Evolutionary conservation across 1,140 invertebrate species (phyloP).

Genomic region (Drosophila melanica): DNA sequence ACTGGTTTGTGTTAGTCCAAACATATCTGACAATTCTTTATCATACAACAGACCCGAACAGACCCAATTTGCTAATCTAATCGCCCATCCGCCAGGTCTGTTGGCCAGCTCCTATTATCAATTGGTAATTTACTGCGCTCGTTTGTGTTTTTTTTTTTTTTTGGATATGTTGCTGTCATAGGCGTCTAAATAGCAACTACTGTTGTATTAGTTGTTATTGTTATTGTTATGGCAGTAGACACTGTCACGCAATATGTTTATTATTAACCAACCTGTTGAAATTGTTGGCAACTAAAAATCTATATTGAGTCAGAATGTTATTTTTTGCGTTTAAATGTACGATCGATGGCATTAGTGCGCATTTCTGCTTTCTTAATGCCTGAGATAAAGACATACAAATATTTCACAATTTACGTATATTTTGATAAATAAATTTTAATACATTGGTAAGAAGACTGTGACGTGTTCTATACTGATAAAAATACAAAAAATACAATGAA

Average conservation of each 20-base stretch:
- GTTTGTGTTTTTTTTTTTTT: conserved; percentile 21
- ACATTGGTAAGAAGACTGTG: too few relatives aligned
- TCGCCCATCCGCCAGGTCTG: conserved; percentile 18
- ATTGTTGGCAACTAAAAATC: conserved; percentile 32
- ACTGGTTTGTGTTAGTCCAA: neutral
- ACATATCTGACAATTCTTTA: conserved; percentile 1
- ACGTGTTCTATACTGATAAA: too few relatives aligned
- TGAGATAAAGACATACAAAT: neutral
- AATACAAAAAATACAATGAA: too few relatives aligned
- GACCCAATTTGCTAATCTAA: conserved; percentile 68
- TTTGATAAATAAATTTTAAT: too few relatives aligned
- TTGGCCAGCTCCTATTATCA: conserved; percentile 48
- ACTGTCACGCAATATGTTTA: conserved; percentile 58
- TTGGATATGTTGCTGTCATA: conserved; percentile 50
- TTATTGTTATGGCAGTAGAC: conserved; percentile 35
- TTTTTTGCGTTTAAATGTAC: conserved; percentile 6
- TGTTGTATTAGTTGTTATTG: conserved; percentile 26
- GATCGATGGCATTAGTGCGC: neutral
- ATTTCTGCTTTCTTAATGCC: neutral
- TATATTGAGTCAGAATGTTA: conserved; percentile 45
- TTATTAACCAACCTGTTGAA: conserved; percentile 70
- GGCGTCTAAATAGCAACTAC: conserved; percentile 29
- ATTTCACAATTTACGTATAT: neutral
- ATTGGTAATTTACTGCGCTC: conserved; percentile 46
- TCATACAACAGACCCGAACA: neutral